Base-by-base conservation (phyloP, 2,888 invertebrate species). In the Leucoptera coffeella region DNA sequence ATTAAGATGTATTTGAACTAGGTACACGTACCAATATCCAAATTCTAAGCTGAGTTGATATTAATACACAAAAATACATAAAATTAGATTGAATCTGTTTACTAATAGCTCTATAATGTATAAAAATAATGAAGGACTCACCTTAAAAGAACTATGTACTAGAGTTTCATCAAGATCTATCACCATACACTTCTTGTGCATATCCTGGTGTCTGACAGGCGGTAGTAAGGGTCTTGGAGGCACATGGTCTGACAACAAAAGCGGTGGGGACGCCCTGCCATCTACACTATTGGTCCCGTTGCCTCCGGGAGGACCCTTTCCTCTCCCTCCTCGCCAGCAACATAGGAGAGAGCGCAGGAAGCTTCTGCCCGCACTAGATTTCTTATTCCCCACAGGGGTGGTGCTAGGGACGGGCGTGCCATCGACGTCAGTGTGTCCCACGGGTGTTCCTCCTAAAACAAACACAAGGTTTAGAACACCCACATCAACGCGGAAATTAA, bases 81-180 rank as follows among this genome's bases (percentile, higher is more conserved):
- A n/a, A n/a, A n/a, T n/a, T n/a, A n/a, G n/a, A n/a, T n/a, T n/a
- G n/a, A n/a, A n/a, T n/a, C n/a, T n/a, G n/a, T n/a, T n/a, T n/a
- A n/a, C n/a, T n/a, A n/a, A n/a, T n/a, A n/a, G n/a, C n/a, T n/a
- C n/a, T n/a, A n/a, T n/a, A n/a, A n/a, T n/a, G n/a, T n/a, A n/a
- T n/a, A n/a, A n/a, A n/a, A n/a, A n/a, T n/a, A n/a, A n/a, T n/a
- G n/a, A n/a, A n/a, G n/a, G n/a, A 61, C 73, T 64, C 67, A 94
- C 94, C 85, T 95, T 99, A 78, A 99, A 99, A 52, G 97, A 97
- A 75, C 96, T 96, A 78, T 99, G 99, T 51, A 99, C 99, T 65
- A 99, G 79, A 30, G 99, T 99, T 74, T 99, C 99, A 72, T 99
- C 99, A 61, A 99, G 79, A 77, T 99, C 99, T 60, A 99, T 97